Evolutionary conservation across 2,113 vertebrate species (phyloP).

Genomic region (Phaethornis superciliosus): DNA sequence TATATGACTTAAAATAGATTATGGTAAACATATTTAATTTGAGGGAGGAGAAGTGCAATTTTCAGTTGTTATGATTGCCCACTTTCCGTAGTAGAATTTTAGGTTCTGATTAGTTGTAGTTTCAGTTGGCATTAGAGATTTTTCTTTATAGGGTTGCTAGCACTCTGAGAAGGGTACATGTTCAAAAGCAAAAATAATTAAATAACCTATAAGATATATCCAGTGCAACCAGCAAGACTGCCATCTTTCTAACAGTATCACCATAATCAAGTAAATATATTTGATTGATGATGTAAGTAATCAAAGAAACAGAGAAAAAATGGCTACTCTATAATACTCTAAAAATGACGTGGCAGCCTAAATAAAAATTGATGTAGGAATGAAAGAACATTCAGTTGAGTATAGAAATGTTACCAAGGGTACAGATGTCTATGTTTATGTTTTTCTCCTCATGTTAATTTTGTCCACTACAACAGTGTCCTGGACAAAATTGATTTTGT

Average conservation of each 20-base stretch:
- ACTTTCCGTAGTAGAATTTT: not conserved
- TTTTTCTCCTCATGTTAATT: not conserved
- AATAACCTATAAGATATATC: not conserved
- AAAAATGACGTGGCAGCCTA: not conserved
- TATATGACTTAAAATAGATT: not conserved
- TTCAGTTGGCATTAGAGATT: not conserved
- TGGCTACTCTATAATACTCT: not conserved
- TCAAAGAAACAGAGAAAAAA: not conserved
- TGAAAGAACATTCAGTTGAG: not conserved
- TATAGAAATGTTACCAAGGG: not conserved
- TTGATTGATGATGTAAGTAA: not conserved
- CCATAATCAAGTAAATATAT: not conserved
- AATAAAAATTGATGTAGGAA: not conserved
- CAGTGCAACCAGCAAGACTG: accelerated
- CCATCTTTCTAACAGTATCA: not conserved
- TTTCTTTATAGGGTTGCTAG: not conserved
- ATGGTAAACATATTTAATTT: not conserved
- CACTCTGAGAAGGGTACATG: not conserved
- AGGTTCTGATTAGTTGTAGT: not conserved
- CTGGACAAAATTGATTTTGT: not conserved
- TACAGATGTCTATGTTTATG: accelerated
- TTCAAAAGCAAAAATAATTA: not conserved
- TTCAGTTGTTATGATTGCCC: not conserved
- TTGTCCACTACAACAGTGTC: not conserved
- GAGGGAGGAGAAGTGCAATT: not conserved